A percentile compares a stretch with the other conserved stretches of the same genome.
These are phyloP conservation scores for Hepsetus odoe DNA, from an alignment of 2,113 vertebrate species.

Conservation along the genomic window DNA sequence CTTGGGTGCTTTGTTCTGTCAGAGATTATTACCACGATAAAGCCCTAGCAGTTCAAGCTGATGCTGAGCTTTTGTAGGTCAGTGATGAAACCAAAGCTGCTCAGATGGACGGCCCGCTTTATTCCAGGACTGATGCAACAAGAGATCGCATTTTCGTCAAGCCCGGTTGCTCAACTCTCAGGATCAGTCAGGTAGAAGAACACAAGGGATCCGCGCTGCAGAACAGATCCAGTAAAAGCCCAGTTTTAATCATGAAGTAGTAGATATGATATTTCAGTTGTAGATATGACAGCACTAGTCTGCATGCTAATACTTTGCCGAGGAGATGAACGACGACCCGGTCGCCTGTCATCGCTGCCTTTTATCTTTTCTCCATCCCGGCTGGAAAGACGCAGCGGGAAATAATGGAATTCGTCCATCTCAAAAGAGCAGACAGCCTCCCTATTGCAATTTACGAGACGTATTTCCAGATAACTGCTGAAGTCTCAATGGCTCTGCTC, in stretches of 20 bases:
- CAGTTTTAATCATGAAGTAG: neutral
- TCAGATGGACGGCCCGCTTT: neutral
- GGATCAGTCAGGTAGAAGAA: neutral
- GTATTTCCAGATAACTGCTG: conserved; percentile 20
- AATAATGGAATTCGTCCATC: conserved; percentile 22
- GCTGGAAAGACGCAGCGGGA: conserved; percentile 15
- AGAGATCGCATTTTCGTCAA: neutral
- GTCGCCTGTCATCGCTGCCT: neutral
- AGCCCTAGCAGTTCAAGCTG: neutral
- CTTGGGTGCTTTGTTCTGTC: neutral
- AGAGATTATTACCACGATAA: neutral
- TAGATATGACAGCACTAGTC: neutral
- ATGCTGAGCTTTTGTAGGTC: neutral
- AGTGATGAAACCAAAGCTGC: neutral
- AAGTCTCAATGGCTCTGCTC: neutral
- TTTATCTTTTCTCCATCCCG: conserved; percentile 5
- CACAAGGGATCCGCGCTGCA: neutral
- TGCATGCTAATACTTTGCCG: neutral
- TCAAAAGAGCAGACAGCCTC: conserved; percentile 23
- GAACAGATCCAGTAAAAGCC: neutral
- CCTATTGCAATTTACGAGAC: conserved; percentile 5
- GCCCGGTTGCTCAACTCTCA: neutral
- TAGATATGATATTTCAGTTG: too few species aligned
- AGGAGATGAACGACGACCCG: neutral
- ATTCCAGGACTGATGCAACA: neutral